phyloP scores from a whole-genome alignment of 2,797 vertebrate genomes.

The Chrysocyon brachyurus region DNA sequence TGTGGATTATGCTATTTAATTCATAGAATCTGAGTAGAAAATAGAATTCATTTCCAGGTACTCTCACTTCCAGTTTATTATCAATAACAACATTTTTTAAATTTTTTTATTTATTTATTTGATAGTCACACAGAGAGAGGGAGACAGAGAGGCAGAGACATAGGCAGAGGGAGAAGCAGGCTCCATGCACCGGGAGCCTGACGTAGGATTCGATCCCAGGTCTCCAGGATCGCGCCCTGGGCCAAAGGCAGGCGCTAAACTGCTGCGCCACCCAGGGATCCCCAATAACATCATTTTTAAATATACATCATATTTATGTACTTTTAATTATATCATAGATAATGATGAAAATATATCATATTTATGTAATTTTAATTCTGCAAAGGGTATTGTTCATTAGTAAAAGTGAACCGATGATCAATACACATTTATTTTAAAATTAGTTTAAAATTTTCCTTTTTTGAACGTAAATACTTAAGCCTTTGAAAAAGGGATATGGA shows the following conservation, averaged over 20 bases:
- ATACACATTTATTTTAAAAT: background rate
- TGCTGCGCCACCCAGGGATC: too few species aligned
- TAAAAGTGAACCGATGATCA: background rate
- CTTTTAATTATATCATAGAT: background rate
- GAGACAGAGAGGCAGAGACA: too few species aligned
- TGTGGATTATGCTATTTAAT: background rate
- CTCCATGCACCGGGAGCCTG: too few species aligned
- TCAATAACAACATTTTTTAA: background rate
- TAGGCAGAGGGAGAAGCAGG: too few species aligned
- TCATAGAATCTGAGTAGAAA: background rate
- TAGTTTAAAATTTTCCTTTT: constrained; percentile 20
- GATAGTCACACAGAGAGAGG: too few species aligned
- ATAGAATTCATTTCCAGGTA: background rate
- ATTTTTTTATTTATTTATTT: too few species aligned
- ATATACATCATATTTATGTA: background rate
- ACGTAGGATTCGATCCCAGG: too few species aligned
- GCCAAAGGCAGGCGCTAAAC: too few species aligned
- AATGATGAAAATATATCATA: background rate
- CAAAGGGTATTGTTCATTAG: background rate
- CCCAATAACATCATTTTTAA: background rate
- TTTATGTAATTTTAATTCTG: background rate
- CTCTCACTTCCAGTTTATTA: background rate
- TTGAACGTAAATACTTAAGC: background rate
- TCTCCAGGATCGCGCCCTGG: too few species aligned
- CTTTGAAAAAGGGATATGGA: background rate